These are phyloP conservation scores for Leptobrachium ailaonicum DNA, from an alignment of 2,113 vertebrate species.

Conservation along the genomic window DNA sequence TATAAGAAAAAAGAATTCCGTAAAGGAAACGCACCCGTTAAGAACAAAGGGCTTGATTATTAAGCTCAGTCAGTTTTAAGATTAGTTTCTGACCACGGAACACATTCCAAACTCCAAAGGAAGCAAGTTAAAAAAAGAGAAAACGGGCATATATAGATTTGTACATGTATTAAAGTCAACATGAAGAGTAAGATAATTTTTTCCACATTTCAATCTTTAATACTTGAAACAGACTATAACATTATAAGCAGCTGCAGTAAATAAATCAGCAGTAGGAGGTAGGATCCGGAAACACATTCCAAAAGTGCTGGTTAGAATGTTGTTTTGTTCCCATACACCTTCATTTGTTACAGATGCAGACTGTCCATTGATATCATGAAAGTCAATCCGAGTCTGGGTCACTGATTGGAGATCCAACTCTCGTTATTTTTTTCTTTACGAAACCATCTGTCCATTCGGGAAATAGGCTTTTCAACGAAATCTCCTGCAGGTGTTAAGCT, in stretches of 20 bases:
- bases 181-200: constrained; percentile 79
- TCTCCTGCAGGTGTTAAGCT: too few species aligned
- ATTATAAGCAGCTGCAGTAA: constrained; percentile 74
- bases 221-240: constrained; percentile 80
- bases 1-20: constrained; percentile 57
- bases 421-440: too few species aligned
- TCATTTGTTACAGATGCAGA: constrained; percentile 13
- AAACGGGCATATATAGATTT: constrained; percentile 8
- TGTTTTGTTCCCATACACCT: constrained; percentile 57
- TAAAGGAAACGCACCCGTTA: constrained; percentile 55
- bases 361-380: constrained; percentile 39
- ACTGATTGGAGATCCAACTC: too few species aligned
- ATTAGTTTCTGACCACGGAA: constrained; percentile 70
- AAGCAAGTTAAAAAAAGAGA: constrained; percentile 55
- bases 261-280: constrained; percentile 74
- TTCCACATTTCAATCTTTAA: constrained; percentile 82
- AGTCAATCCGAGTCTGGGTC: constrained; percentile 3
- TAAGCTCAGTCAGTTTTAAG: constrained; percentile 65
- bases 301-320: constrained; percentile 41
- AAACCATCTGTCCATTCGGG: too few species aligned
- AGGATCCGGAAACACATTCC: constrained; percentile 56
- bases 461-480: too few species aligned
- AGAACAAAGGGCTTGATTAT: constrained; percentile 76
- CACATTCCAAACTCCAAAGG: constrained; percentile 70
- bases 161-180: constrained; percentile 52